Base-by-base conservation (phyloP, 37 sponge, comb jelly and placozoan genomes). In the Spongilla lacustris region DNA sequence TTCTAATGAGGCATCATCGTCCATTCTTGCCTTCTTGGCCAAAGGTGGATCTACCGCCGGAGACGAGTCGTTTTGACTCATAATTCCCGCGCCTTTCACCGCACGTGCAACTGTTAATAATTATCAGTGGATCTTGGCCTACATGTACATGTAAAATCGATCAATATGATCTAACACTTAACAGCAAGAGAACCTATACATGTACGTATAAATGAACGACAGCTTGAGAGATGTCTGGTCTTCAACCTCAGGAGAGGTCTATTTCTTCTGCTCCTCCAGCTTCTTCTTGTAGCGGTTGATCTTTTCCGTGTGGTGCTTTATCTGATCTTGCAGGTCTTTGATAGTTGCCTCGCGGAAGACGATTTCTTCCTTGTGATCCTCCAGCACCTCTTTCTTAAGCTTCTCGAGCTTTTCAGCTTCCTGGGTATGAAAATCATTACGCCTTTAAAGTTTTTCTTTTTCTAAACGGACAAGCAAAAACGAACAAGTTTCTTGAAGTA, bases 331-430 rank as follows among this genome's bases (percentile, higher is more conserved):
- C 27, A 75, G 74, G 34, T 46, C 50, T 24, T 87, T 82, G 36
- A 87, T 87, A 36, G 75, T 22, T 14, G 84, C 82, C 36, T 25
- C 76, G 49, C 84, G 88, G 21, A 84, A 75, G 0, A 71, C 33
- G n/a, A 87, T 81, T 33, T 87, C 88, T 67, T 87, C 88, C 33
- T 87, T 49, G 66, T 87, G 88, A 34, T 83, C 68, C 4, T 36
- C 75, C 50, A 58, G 32, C 12, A 72, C 69, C n/a, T 87, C 80
- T n/a, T 84, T 22, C 8, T 50, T 70, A 48, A 76, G 12, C 70
- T 79, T 84, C 17, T 84, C 76, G 22, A 84, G 31, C 75, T 84
- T 74, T 29, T 84, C 84, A 21, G 34, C 30, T 74, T 84, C 66
- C 84, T 84, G 34, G 46, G 4, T 8, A 46, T 8, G 8, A 46